phyloP scores from a whole-genome alignment of 2,113 vertebrate genomes.

The Tupaia chinensis region DNA sequence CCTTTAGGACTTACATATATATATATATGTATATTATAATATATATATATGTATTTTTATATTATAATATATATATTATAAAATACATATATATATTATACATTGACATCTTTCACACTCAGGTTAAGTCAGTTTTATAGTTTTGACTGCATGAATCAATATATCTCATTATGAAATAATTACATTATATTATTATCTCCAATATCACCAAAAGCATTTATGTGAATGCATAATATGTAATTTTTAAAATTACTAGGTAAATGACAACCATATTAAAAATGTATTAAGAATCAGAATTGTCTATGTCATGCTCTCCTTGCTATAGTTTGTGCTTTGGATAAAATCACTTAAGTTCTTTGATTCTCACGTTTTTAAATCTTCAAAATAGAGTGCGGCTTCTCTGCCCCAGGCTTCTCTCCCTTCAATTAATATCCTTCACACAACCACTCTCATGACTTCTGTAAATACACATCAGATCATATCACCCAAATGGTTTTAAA shows the following conservation, averaged over 20 bases:
- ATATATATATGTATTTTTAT: background rate
- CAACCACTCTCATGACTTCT: background rate
- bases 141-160: background rate
- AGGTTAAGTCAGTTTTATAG: background rate
- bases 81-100: background rate
- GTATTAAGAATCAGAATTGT: background rate
- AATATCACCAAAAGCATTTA: background rate
- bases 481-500: background rate
- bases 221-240: background rate
- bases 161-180: background rate
- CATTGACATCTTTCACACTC: background rate
- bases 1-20: background rate
- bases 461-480: background rate
- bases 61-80: background rate
- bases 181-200: background rate
- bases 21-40: too few relatives aligned
- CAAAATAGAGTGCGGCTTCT: background rate
- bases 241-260: background rate
- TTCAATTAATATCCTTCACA: background rate
- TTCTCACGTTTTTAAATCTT: background rate
- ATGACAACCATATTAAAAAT: conserved; percentile 33
- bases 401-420: background rate
- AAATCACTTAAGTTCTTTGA: background rate
- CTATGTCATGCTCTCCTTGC: background rate
- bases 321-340: background rate